Conservation (phyloP, 2,113 vertebrate species). For the Puntigrus tetrazona region DNA sequence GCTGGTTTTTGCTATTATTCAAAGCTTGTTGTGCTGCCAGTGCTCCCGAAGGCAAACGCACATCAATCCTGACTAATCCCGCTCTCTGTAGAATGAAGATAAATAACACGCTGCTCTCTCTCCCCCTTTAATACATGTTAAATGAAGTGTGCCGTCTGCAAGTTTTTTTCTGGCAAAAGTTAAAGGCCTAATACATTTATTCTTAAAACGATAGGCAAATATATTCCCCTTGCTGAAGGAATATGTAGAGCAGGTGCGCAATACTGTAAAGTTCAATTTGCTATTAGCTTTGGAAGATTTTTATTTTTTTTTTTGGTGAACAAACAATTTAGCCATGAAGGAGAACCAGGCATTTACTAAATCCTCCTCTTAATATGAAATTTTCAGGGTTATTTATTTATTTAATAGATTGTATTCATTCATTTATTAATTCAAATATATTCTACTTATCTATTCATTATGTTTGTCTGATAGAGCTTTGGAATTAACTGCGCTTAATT, state of each 20-base stretch:
- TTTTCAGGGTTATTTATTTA: not conserved
- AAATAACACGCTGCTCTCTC: slow-evolving; percentile 63
- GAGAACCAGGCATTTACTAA: slow-evolving; percentile 1
- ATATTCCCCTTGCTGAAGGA: slow-evolving; percentile 49
- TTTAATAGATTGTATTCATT: not conserved
- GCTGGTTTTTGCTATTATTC: slow-evolving; percentile 62
- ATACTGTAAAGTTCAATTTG: slow-evolving; percentile 17
- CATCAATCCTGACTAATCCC: slow-evolving; percentile 68
- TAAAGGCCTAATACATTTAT: slow-evolving; percentile 57
- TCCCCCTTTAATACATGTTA: slow-evolving; percentile 62
- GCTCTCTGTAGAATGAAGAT: slow-evolving; percentile 67
- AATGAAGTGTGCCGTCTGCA: slow-evolving; percentile 61
- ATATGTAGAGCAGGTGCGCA: slow-evolving; percentile 47
- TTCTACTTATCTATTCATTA: not conserved
- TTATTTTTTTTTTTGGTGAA: slow-evolving; percentile 25
- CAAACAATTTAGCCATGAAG: slow-evolving; percentile 39
- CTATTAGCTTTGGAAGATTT: slow-evolving; percentile 9
- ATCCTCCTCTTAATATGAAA: slow-evolving; percentile 12
- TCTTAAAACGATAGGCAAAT: slow-evolving; percentile 63
- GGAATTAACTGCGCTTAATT: not conserved
- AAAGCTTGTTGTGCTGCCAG: slow-evolving; percentile 61
- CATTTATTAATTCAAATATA: not conserved
- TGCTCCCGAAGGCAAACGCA: slow-evolving; percentile 59
- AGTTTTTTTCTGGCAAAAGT: slow-evolving; percentile 52
- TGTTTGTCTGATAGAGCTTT: not conserved